Percentiles rank a stretch among this genome's conserved stretches.
phyloP scores from a whole-genome alignment of 1,140 invertebrate species.

The Monomorium pharaonis region DNA sequence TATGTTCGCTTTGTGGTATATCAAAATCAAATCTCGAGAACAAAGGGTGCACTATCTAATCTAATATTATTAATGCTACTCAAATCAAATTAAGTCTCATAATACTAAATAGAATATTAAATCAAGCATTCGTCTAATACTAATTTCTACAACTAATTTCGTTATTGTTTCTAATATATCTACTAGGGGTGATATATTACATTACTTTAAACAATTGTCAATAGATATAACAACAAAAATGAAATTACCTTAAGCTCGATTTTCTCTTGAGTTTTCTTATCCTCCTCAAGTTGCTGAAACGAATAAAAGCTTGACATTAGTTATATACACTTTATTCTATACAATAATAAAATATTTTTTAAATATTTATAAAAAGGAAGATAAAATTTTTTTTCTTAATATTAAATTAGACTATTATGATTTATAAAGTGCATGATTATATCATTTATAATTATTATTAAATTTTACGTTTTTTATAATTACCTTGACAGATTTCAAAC shows the following conservation, averaged over 20 bases:
- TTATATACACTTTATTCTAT: not conserved
- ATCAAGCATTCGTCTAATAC: not conserved
- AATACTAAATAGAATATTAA: conserved; percentile 11
- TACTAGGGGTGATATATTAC: conserved; percentile 27
- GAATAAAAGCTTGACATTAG: not conserved
- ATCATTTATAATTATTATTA: not conserved
- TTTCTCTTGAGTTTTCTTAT: conserved; percentile 79
- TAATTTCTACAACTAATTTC: conserved; percentile 20
- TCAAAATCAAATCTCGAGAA: not conserved
- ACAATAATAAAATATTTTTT: not conserved
- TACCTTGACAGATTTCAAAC: conserved; percentile 79
- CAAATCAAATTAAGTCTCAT: conserved; percentile 5
- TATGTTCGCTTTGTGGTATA: not conserved
- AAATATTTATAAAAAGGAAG: not conserved
- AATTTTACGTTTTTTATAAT: conserved; percentile 17
- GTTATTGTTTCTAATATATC: conserved; percentile 37
- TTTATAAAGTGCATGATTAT: not conserved
- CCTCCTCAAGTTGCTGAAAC: conserved; percentile 68
- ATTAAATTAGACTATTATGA: not conserved
- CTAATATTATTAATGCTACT: conserved; percentile 11
- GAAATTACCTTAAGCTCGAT: conserved; percentile 80
- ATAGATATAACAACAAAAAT: not conserved
- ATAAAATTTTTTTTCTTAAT: not conserved
- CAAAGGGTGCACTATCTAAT: not conserved
- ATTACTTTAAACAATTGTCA: not conserved